Base-by-base conservation (phyloP, 2,888 invertebrate species). In the Siphonodentalium dalli region DNA sequence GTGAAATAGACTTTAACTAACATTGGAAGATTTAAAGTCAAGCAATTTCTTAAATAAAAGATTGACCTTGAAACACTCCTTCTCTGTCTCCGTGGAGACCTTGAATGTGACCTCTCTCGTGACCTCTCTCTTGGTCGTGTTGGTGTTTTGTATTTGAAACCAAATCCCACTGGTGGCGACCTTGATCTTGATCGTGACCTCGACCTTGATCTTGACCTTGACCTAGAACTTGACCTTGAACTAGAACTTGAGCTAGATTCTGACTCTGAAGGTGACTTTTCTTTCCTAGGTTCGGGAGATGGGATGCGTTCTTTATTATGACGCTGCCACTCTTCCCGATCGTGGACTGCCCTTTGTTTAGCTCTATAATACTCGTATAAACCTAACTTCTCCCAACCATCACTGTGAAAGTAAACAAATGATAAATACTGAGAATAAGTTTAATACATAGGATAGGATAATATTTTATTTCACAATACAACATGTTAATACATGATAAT, bases 301-400 rank as follows among this genome's bases (percentile, higher is more conserved):
- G n/a, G n/a, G n/a, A n/a, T n/a, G 56, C 61, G 49, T 45, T 61
- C 57, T 57, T 64, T 53, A n/a, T 47, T 43, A 35, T 38, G 45
- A 23, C 43, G 54, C 45, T 58, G 57, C 13, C 60, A 58, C 58
- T 69, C 65, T 44, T 75, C 72, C 78, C 93, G 93, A 75, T 90
- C 88, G 77, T 92, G 92, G 66, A 89, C 88, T 2, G 95, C 93
- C 55, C 89, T 87, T 81, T 93, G 92, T 83, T 98, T 99, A 6
- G 94, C 93, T 84, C 94, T 93, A 84, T 93, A 97, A 84, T 95
- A 99, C 83, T 99, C 98, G 82, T 95, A 96, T 49, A 99, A 85
- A 60, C 95, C 97, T 75, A 97, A 85, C 83, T 94, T 94, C 82
- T 99, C 99, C 98, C 98, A 99, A 27, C 98, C 98, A 82, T 98